These are phyloP conservation scores for Cebus imitator DNA, from an alignment of 2,113 vertebrate genomes.

Conservation along the genomic window DNA sequence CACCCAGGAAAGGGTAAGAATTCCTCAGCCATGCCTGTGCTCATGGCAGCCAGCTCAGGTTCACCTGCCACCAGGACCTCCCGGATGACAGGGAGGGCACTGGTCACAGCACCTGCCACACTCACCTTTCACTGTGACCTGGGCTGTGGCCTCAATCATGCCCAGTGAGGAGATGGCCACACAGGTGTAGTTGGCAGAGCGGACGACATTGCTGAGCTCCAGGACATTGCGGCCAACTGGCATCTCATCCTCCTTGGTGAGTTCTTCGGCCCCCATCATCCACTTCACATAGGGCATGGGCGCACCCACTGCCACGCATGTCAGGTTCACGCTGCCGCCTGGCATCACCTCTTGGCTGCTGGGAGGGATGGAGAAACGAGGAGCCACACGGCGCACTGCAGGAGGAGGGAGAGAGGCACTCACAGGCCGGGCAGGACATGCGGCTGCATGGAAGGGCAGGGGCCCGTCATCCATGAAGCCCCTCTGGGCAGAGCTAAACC, in stretches of 20 bases:
- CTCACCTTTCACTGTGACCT: constrained; percentile 97
- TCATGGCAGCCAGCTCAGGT: not conserved
- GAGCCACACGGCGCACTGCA: constrained; percentile 96
- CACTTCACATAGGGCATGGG: constrained; percentile 99
- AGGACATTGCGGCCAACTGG: constrained; percentile 95
- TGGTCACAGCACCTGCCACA: rapidly evolving
- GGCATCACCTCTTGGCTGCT: constrained; percentile 98
- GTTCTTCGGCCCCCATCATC: constrained; percentile 91
- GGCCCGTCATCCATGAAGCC: constrained; percentile 67
- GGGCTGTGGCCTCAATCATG: constrained; percentile 95
- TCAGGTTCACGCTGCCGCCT: constrained; percentile 96
- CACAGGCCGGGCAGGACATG: constrained; percentile 76
- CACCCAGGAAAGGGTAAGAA: not conserved
- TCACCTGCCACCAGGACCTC: rapidly evolving
- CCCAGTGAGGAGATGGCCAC: constrained; percentile 96
- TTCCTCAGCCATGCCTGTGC: too few species aligned
- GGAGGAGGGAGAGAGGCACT: constrained; percentile 83
- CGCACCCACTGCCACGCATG: constrained; percentile 96
- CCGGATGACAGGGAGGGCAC: not conserved
- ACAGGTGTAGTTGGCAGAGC: constrained; percentile 97
- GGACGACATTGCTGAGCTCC: constrained; percentile 92
- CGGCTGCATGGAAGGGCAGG: constrained; percentile 43
- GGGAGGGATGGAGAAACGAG: constrained; percentile 98
- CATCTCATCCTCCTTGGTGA: constrained; percentile 96
- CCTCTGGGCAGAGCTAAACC: constrained; percentile 43